These are phyloP conservation scores for Hepsetus odoe DNA, from an alignment of 2,113 vertebrate species.

Conservation along the genomic window DNA sequence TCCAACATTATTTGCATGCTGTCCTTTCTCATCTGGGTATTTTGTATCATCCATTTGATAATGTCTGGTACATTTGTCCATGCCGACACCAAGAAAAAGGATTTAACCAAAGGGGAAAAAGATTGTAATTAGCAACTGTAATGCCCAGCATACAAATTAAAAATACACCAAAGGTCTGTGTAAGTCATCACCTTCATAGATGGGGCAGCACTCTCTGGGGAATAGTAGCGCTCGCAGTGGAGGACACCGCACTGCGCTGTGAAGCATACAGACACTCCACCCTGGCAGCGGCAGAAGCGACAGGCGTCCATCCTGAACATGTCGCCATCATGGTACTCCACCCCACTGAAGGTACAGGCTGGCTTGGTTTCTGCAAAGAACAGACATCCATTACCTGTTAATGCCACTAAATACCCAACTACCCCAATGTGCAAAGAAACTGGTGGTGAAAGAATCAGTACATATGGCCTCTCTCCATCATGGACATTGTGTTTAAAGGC, in stretches of 20 bases:
- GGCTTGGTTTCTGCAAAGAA: conserved; percentile 82
- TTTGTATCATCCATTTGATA: no score
- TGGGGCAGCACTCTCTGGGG: conserved; percentile 88
- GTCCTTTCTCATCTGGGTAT: no score
- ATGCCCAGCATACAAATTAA: no score
- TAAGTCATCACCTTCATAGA: conserved; percentile 83
- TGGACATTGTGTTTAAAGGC: conserved; percentile 17
- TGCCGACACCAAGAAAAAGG: no score
- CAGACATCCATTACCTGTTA: not conserved
- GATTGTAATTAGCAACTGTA: no score
- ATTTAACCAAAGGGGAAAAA: no score
- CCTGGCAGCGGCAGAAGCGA: conserved; percentile 87
- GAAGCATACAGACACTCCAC: conserved; percentile 87
- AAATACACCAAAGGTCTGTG: no score
- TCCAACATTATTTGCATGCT: no score
- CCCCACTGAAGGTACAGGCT: conserved; percentile 82
- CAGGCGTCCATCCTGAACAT: conserved; percentile 90
- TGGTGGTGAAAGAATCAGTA: conserved; percentile 14
- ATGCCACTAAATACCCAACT: conserved; percentile 7
- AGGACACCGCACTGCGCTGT: conserved; percentile 86
- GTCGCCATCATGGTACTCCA: conserved; percentile 85
- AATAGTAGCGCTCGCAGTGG: conserved; percentile 84
- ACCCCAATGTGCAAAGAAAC: not conserved
- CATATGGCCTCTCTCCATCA: conserved; percentile 15
- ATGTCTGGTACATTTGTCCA: no score